Percentiles rank a stretch among this genome's conserved stretches.
phyloP scores from a whole-genome alignment of 2,888 invertebrate genomes.

The Nephrotoma appendiculata region DNA sequence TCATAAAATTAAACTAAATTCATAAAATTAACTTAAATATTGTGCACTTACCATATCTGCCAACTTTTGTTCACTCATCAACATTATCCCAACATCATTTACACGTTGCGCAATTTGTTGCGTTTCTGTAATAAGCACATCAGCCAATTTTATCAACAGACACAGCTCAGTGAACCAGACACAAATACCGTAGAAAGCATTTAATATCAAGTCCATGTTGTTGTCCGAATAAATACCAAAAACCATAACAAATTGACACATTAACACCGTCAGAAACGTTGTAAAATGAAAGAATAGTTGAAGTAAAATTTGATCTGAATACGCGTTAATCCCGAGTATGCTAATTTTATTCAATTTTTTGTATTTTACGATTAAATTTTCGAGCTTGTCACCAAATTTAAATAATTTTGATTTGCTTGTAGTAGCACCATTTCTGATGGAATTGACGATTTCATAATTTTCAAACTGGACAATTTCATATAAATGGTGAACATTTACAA shows the following conservation, averaged over 20 bases:
- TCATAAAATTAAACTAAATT: too few species aligned
- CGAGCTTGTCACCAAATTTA: not conserved
- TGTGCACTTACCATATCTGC: not conserved
- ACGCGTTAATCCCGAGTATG: not conserved
- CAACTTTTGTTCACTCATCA: not conserved
- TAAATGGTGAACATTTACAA: not conserved
- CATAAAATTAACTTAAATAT: too few species aligned
- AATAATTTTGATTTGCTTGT: not conserved
- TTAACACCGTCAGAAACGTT: not conserved
- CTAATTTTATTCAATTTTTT: not conserved
- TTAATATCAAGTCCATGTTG: not conserved
- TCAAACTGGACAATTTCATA: not conserved
- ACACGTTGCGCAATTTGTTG: not conserved
- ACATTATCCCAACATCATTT: not conserved
- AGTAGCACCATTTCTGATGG: not conserved
- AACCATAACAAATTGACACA: not conserved
- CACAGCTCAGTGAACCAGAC: not conserved
- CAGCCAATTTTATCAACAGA: not conserved
- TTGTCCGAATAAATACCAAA: not conserved
- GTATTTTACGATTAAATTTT: not conserved
- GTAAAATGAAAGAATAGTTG: not conserved
- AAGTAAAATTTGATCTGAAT: not conserved
- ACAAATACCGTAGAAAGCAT: not conserved
- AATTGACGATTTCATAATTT: not conserved
- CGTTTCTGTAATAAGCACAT: not conserved